phyloP scores from a whole-genome alignment of 2,888 invertebrate genomes.

The Lycophotia porphyrea region DNA sequence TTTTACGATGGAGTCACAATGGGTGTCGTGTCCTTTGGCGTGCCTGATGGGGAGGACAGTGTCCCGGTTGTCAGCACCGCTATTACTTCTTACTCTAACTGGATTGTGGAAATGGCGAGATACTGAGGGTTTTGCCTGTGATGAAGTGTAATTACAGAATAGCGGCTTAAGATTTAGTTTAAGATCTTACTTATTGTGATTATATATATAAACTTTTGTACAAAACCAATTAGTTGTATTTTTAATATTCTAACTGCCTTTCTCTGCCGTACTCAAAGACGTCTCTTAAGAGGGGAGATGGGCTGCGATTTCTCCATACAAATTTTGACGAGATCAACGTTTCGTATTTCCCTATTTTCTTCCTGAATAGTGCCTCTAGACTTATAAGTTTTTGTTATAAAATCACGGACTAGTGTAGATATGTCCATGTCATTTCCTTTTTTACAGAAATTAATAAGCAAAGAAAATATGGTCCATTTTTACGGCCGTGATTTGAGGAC shows the following conservation, averaged over 20 bases:
- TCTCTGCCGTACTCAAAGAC: not conserved
- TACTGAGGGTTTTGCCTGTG: not conserved
- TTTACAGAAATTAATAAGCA: too few species aligned
- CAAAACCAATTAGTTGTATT: not conserved
- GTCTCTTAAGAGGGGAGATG: too few species aligned
- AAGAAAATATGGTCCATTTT: too few species aligned
- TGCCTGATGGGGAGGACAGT: constrained; percentile 26
- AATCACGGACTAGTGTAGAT: too few species aligned
- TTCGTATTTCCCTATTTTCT: too few species aligned
- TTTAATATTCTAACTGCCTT: not conserved
- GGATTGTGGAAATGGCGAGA: constrained; percentile 55
- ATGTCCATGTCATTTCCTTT: too few species aligned
- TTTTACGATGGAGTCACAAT: constrained; percentile 44
- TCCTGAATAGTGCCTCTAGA: too few species aligned
- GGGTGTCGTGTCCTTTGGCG: constrained; percentile 61
- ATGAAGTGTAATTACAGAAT: not conserved
- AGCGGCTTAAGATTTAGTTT: not conserved
- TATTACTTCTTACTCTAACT: constrained; percentile 43
- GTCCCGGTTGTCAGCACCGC: constrained; percentile 49
- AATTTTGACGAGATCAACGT: too few species aligned
- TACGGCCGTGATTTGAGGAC: too few species aligned
- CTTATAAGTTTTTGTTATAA: too few species aligned
- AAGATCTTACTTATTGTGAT: not conserved
- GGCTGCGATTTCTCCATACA: too few species aligned
- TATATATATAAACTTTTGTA: not conserved